Evolutionary conservation across 2,113 vertebrate genomes (phyloP).

Genomic region (Neolamprologus fasciatus): DNA sequence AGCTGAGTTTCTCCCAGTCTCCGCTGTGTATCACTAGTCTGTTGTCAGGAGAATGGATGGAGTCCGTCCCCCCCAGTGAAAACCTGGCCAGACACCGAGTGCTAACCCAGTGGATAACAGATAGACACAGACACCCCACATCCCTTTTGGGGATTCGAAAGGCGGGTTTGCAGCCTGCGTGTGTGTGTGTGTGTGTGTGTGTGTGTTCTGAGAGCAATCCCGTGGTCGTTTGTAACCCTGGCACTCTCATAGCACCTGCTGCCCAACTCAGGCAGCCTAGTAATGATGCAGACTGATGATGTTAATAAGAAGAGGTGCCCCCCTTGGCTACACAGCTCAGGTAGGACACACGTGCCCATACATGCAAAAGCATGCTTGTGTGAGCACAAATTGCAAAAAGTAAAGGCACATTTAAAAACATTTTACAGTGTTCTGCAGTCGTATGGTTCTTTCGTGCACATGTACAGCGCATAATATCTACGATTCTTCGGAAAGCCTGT

Average conservation of each 20-base stretch:
- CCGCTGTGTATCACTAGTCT: conserved; percentile 71
- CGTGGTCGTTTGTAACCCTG: conserved; percentile 87
- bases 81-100: conserved; percentile 83
- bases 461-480: background rate
- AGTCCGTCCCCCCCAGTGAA: conserved; percentile 82
- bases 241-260: conserved; percentile 82
- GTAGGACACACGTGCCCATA: conserved; percentile 34
- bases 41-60: conserved; percentile 95
- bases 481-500: background rate
- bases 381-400: background rate
- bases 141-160: conserved; percentile 92
- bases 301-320: conserved; percentile 89
- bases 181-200: background rate
- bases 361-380: background rate
- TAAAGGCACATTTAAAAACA: background rate
- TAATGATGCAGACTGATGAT: conserved; percentile 96
- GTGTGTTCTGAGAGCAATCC: conserved; percentile 69
- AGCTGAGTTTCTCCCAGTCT: conserved; percentile 24
- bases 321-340: conserved; percentile 78
- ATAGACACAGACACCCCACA: conserved; percentile 79
- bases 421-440: background rate
- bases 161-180: conserved; percentile 68
- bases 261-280: conserved; percentile 88
- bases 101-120: conserved; percentile 92
- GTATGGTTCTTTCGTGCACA: background rate